phyloP scores from a whole-genome alignment of 1,140 invertebrate species.

The Doryteuthis pealeii region DNA sequence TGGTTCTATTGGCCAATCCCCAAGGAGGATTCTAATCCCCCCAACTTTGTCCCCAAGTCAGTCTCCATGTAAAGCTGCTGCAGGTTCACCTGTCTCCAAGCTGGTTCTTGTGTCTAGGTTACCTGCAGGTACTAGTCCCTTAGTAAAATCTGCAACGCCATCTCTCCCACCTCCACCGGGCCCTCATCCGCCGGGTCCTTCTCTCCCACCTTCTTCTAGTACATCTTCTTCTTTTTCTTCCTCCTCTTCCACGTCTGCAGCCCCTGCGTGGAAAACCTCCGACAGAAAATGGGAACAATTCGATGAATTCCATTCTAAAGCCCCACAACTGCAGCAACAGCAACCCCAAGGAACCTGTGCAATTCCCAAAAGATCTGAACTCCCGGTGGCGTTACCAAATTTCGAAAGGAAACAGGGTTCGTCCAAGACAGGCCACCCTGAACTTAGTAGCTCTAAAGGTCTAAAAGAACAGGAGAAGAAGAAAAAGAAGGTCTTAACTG shows the following conservation, averaged over 20 bases:
- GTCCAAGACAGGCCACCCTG: neutral
- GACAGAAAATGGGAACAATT: neutral
- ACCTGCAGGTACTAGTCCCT: neutral
- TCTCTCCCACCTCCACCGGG: neutral
- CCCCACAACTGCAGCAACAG: neutral
- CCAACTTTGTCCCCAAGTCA: slow-evolving; percentile 44
- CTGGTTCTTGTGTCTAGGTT: slow-evolving; percentile 3
- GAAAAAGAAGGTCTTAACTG: neutral
- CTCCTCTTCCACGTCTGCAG: neutral
- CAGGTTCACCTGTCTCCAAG: slow-evolving; percentile 18
- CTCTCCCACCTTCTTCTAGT: neutral
- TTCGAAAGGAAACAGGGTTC: neutral
- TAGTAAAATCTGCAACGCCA: neutral
- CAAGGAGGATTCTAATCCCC: slow-evolving; percentile 48
- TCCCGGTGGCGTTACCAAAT: no score
- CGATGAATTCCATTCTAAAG: neutral
- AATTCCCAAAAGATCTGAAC: no score
- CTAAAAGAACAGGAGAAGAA: neutral
- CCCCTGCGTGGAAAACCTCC: neutral
- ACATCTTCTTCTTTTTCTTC: neutral
- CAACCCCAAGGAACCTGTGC: no score
- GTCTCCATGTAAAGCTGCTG: slow-evolving; percentile 35
- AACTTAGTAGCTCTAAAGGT: neutral
- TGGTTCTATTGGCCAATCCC: slow-evolving; percentile 38
- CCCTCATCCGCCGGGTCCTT: no score